phyloP scores from a whole-genome alignment of 2,888 invertebrate genomes.

The Oscheius myriophilus region DNA sequence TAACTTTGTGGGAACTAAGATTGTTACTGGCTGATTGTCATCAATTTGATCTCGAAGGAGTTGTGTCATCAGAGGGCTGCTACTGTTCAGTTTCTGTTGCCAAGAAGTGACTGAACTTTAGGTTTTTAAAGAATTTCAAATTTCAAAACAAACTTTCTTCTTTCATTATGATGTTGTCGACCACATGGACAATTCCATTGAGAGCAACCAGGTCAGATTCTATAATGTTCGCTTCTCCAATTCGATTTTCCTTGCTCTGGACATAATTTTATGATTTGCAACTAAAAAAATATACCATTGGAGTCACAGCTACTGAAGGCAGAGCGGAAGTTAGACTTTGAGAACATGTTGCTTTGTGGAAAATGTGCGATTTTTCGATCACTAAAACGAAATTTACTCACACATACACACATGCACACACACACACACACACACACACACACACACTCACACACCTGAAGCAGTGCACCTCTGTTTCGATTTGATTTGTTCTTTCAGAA shows the following conservation, averaged over 20 bases:
- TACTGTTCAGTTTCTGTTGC: conserved; percentile 14
- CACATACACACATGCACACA: no score
- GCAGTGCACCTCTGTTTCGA: no score
- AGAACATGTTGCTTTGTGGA: not conserved
- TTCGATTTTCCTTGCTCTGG: conserved; percentile 1
- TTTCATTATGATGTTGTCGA: conserved; percentile 23
- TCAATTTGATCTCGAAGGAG: not conserved
- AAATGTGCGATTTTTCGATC: conserved; percentile 1
- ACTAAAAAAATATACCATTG: no score
- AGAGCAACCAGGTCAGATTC: conserved; percentile 18
- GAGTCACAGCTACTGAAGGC: no score
- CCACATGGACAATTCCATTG: conserved; percentile 26
- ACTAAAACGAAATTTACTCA: not conserved
- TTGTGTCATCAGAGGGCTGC: conserved; percentile 9
- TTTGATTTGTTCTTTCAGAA: no score
- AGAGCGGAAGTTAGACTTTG: not conserved
- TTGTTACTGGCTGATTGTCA: conserved; percentile 4
- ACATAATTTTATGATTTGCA: not conserved
- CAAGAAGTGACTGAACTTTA: conserved; percentile 19
- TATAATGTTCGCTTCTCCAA: conserved; percentile 10
- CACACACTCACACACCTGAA: no score
- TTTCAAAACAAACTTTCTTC: conserved; percentile 22
- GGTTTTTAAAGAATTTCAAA: not conserved
- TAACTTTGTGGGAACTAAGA: conserved; percentile 12
- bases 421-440: no score